phyloP scores from a whole-genome alignment of 2,113 vertebrate species.

The Sprattus sprattus region DNA sequence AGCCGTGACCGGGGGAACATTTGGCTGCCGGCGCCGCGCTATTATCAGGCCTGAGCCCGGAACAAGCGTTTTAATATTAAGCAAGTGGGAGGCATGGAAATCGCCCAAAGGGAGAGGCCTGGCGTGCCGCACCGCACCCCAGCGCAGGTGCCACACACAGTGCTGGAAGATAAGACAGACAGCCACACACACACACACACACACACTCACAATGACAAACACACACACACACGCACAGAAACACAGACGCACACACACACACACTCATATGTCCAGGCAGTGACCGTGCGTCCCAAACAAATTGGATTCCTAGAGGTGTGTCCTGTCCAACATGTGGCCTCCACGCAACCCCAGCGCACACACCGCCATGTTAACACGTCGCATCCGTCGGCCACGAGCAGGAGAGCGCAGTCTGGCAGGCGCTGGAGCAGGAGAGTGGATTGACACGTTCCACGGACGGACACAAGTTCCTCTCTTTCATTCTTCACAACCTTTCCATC shows the following conservation, averaged over 20 bases:
- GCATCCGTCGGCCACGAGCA: background rate
- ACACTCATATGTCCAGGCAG: conserved; percentile 32
- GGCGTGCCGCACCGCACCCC: conserved; percentile 46
- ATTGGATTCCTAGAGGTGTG: conserved; percentile 56
- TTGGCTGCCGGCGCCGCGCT: conserved; percentile 51
- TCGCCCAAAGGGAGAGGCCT: conserved; percentile 55
- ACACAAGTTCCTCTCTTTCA: background rate
- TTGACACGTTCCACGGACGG: background rate
- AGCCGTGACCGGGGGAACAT: conserved; percentile 61
- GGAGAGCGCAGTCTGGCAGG: background rate
- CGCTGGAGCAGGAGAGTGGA: background rate
- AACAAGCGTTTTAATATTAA: conserved; percentile 66
- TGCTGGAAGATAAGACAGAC: conserved; percentile 47
- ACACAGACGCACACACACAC: background rate
- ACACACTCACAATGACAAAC: background rate
- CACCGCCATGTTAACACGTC: background rate
- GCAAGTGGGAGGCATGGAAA: conserved; percentile 56
- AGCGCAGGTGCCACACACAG: conserved; percentile 46
- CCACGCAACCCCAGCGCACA: conserved; percentile 29
- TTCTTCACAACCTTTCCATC: background rate
- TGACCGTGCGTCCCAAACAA: conserved; percentile 51
- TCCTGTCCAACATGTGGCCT: conserved; percentile 49
- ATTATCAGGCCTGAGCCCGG: conserved; percentile 57
- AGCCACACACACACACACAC: conserved; percentile 28
- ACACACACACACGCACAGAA: conserved; percentile 17